Base-by-base conservation (phyloP, 2,797 vertebrate genomes). In the Macropodus opercularis region DNA sequence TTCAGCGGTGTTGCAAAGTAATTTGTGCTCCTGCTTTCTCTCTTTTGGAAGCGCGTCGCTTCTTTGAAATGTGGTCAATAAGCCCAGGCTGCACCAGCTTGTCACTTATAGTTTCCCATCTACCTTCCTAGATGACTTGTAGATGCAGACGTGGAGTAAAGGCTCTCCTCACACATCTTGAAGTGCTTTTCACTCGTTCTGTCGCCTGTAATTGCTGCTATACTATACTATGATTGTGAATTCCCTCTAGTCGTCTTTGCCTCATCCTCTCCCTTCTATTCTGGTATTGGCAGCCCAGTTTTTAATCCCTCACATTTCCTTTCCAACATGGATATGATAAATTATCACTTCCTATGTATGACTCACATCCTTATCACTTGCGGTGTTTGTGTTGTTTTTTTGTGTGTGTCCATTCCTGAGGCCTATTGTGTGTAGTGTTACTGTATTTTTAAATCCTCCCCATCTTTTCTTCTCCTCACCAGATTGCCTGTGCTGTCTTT, bases 401-500 rank as follows among this genome's bases (percentile, higher is more conserved):
- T 63, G 40, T 32, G 61, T 21, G 4, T 62, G 46, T 68, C 48
- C 61, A 52, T 63, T 48, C 50, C 43, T 38, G 22, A 52, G 38
- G 40, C 31, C 54, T 52, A 49, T 11, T 58, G 29, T 62, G 19
- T 63, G 44, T 23, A 18, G 43, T 49, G 55, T 51, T 13, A 32
- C 54, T 64, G 44, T 63, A 57, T 58, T 77, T 72, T 72, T 71
- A 77, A 87, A 67, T 68, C 77, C 50, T 61, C 47, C 73, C 69
- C 43, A 32, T 77, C 56, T 80, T 79, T 49, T 62, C 63, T 63
- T 36, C 67, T 46, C 35, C 61, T 73, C 39, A 5, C 55, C 89
- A 99, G 97, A 98, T 99, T 50, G 95, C 95, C 63, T 99, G 98
- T 75, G 96, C 97, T 0, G 95, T 98, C 52, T 98, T 98, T 8